Conservation (phyloP, 2,113 vertebrate species). For the Egretta garzetta region DNA sequence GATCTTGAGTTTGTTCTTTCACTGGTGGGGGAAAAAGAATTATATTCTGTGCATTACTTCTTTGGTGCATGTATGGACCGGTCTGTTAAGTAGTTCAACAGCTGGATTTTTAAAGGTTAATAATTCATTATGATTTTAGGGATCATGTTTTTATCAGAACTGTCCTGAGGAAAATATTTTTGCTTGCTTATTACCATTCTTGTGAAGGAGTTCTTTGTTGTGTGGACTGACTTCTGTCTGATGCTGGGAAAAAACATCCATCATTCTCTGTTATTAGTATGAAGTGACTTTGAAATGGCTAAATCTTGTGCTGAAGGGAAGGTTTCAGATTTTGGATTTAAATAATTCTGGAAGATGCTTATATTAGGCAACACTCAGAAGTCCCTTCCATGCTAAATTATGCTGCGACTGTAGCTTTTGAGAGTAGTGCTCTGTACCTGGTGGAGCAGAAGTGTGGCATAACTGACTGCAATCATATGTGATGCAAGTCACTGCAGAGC, state of each 20-base stretch:
- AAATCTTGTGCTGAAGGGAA: not conserved
- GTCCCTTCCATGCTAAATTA: not conserved
- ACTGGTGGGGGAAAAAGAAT: rapidly evolving
- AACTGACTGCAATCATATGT: not conserved
- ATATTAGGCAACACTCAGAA: not conserved
- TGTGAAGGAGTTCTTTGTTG: not conserved
- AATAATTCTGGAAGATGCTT: not conserved
- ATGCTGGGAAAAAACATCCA: not conserved
- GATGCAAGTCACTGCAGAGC: not conserved
- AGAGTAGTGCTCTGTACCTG: not conserved
- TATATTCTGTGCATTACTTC: not conserved
- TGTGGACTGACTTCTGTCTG: not conserved
- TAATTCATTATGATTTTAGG: not conserved
- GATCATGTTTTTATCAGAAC: not conserved
- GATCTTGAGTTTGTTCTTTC: not conserved
- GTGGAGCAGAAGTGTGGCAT: not conserved
- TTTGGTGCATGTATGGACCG: not conserved
- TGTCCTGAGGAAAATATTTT: not conserved
- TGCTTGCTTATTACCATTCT: not conserved
- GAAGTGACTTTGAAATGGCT: not conserved
- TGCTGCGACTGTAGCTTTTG: not conserved
- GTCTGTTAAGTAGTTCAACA: not conserved
- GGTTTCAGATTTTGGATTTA: not conserved
- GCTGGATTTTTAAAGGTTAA: not conserved
- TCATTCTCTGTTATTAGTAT: not conserved